Percentiles rank a stretch among this genome's conserved stretches.
phyloP scores from a whole-genome alignment of 2,888 invertebrate genomes.

The Tromatobia lineatoria region DNA sequence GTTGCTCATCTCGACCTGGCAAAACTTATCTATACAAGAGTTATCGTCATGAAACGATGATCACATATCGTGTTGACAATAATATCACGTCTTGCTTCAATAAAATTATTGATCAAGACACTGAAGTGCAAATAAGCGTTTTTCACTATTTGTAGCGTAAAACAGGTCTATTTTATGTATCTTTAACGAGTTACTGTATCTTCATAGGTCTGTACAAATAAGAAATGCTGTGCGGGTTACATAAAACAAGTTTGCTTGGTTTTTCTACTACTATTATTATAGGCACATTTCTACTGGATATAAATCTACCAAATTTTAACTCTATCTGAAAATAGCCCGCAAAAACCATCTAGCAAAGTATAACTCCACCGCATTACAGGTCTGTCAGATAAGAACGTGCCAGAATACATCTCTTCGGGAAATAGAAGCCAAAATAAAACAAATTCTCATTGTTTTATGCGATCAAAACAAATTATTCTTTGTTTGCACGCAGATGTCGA shows the following conservation, averaged over 20 bases:
- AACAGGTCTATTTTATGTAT: slow-evolving; percentile 2
- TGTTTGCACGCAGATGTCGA: too few species aligned
- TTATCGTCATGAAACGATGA: slow-evolving; percentile 1
- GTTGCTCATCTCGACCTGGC: neutral
- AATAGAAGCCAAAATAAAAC: too few species aligned
- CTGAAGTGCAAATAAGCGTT: neutral
- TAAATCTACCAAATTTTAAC: too few species aligned
- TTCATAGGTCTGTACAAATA: neutral
- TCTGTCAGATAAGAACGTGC: too few species aligned
- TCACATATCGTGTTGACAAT: slow-evolving; percentile 11
- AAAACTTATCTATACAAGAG: slow-evolving; percentile 1
- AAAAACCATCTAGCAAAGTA: too few species aligned
- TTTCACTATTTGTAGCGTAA: neutral
- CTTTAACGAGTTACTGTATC: neutral
- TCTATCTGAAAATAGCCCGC: too few species aligned
- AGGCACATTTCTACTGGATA: too few species aligned
- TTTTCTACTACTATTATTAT: neutral
- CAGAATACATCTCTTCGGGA: too few species aligned
- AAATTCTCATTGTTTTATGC: too few species aligned
- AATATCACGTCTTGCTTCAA: neutral
- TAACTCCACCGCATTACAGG: too few species aligned
- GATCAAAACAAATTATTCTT: too few species aligned
- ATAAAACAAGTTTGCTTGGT: neutral
- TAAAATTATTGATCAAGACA: neutral
- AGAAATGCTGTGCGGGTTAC: neutral